These are phyloP conservation scores for Colius striatus DNA, from an alignment of 2,113 vertebrate species.

Conservation along the genomic window DNA sequence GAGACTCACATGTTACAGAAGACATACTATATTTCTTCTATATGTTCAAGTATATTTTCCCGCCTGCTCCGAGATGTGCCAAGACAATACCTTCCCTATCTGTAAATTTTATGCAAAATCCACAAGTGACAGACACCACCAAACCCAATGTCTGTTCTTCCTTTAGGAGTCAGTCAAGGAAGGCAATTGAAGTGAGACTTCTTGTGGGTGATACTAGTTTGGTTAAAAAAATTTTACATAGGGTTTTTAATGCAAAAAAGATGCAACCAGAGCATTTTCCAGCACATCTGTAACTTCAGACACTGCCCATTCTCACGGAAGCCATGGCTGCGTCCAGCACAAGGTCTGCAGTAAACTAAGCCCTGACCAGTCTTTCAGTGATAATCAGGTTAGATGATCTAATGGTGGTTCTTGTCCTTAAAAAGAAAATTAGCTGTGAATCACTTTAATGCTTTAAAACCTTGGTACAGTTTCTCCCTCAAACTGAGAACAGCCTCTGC, in stretches of 20 bases:
- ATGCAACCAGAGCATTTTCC: background rate
- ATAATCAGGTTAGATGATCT: slow-evolving; percentile 46
- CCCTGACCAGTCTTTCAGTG: background rate
- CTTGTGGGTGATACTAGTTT: background rate
- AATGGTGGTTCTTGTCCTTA: slow-evolving; percentile 7
- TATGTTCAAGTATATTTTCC: background rate
- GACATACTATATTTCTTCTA: too few species aligned
- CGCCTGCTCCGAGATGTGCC: background rate
- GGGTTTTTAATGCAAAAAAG: background rate
- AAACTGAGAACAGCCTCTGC: background rate
- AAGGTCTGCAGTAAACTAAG: background rate
- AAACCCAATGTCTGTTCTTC: background rate
- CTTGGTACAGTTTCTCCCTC: background rate
- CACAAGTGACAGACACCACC: background rate
- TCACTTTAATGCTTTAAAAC: slow-evolving; percentile 19
- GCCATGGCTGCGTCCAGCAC: background rate
- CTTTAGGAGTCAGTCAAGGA: background rate
- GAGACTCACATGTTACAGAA: background rate
- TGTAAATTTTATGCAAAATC: background rate
- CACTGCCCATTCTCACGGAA: background rate
- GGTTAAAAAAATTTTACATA: background rate
- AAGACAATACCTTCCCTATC: background rate
- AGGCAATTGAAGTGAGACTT: background rate
- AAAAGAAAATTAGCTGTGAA: slow-evolving; percentile 42
- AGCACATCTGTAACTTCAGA: background rate